These are phyloP conservation scores for Drosophila arawakana DNA, from an alignment of 1,140 invertebrate genomes.

Conservation along the genomic window DNA sequence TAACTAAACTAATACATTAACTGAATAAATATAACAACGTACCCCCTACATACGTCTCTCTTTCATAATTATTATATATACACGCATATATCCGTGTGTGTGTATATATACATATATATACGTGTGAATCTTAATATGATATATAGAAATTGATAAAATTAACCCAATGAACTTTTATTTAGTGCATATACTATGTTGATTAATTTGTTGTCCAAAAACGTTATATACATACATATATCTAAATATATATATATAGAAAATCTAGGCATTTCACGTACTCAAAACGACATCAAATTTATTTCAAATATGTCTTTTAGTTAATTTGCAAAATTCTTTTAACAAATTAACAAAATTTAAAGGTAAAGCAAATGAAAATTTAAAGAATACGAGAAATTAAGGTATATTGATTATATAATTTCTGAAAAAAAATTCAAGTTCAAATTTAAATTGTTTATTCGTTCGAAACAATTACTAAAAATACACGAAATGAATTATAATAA, in stretches of 20 bases:
- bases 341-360: constrained; percentile 15
- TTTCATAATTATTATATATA: constrained; percentile 42
- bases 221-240: constrained; percentile 12
- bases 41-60: constrained; percentile 76
- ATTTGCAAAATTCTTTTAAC: constrained; percentile 48
- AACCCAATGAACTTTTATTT: constrained; percentile 51
- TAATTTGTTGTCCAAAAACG: constrained; percentile 39
- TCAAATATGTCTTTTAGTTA: constrained; percentile 37
- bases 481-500: constrained; percentile 66
- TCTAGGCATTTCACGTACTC: constrained; percentile 70
- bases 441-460: constrained; percentile 57
- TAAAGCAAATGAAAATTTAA: constrained; percentile 22
- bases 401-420: constrained; percentile 37
- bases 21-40: constrained; percentile 65
- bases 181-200: constrained; percentile 13
- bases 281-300: constrained; percentile 69
- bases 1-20: constrained; percentile 23
- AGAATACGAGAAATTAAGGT: constrained; percentile 23
- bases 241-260: constrained; percentile 20
- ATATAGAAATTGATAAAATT: constrained; percentile 8
- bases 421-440: constrained; percentile 51
- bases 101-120: constrained; percentile 21
- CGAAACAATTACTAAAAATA: constrained; percentile 52
- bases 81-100: constrained; percentile 12
- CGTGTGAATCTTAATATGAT: constrained; percentile 15